These are phyloP conservation scores for Eupithecia subumbrata DNA, from an alignment of 2,888 invertebrate genomes.

Conservation along the genomic window DNA sequence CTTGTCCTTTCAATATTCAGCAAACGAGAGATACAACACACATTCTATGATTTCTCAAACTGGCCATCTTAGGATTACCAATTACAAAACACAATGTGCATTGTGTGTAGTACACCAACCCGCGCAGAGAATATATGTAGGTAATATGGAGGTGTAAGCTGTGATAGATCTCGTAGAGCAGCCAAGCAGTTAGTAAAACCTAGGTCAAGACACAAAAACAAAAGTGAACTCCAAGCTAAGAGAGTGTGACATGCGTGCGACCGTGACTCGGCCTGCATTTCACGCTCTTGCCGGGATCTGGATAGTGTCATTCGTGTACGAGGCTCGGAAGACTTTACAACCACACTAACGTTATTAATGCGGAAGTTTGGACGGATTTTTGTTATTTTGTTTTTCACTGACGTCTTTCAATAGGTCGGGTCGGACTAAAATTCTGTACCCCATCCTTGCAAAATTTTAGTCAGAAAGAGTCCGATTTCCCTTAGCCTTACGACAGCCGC, in stretches of 20 bases:
- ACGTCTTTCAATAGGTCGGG: too few species aligned
- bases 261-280: not conserved
- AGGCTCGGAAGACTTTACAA: too few species aligned
- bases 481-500: too few species aligned
- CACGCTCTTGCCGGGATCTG: constrained; percentile 5
- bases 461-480: too few species aligned
- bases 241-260: constrained; percentile 22
- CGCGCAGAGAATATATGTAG: not conserved
- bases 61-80: not conserved
- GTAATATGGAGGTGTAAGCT: not conserved
- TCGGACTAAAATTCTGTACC: too few species aligned
- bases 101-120: not conserved
- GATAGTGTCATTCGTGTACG: not conserved
- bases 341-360: too few species aligned
- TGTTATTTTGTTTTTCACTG: too few species aligned
- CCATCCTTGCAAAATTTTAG: too few species aligned
- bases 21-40: not conserved
- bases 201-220: constrained; percentile 25
- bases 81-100: not conserved
- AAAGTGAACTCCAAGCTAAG: constrained; percentile 24
- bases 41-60: not conserved
- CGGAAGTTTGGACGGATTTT: too few species aligned
- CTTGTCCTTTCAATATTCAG: not conserved
- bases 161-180: not conserved
- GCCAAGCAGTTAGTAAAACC: constrained; percentile 12